Percentiles rank a stretch among this genome's conserved stretches.
Evolutionary conservation across 2,113 vertebrate species (phyloP).

Genomic region (Takifugu bimaculatus): DNA sequence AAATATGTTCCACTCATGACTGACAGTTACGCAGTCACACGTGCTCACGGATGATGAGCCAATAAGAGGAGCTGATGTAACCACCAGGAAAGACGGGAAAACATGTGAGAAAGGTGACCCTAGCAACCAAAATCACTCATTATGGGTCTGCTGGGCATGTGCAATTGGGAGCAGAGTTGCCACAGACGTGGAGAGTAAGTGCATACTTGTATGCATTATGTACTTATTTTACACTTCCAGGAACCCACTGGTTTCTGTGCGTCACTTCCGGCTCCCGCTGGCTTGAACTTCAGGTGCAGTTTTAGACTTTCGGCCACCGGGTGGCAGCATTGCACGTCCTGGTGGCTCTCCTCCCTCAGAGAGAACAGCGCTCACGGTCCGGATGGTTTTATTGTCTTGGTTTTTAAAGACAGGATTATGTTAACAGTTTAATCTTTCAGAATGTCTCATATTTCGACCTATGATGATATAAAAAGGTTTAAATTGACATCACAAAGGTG

Average conservation of each 20-base stretch:
- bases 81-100: background rate
- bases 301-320: conserved; percentile 37
- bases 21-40: conserved; percentile 8
- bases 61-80: background rate
- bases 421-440: no score
- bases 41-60: background rate
- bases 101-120: conserved; percentile 14
- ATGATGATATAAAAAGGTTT: no score
- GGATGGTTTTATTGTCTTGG: no score
- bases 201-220: no score
- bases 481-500: no score
- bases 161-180: background rate
- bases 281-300: conserved; percentile 18
- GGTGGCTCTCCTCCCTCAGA: background rate
- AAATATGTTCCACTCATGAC: conserved; percentile 24
- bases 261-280: background rate
- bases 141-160: no score
- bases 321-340: conserved; percentile 42
- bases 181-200: background rate
- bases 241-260: no score
- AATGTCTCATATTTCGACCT: no score
- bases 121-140: background rate
- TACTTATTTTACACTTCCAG: no score
- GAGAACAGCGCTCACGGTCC: no score
- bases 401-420: no score